Percentiles rank a stretch among this genome's conserved stretches.
Conservation (phyloP, 2,888 invertebrate species). For the Helleia helle region DNA sequence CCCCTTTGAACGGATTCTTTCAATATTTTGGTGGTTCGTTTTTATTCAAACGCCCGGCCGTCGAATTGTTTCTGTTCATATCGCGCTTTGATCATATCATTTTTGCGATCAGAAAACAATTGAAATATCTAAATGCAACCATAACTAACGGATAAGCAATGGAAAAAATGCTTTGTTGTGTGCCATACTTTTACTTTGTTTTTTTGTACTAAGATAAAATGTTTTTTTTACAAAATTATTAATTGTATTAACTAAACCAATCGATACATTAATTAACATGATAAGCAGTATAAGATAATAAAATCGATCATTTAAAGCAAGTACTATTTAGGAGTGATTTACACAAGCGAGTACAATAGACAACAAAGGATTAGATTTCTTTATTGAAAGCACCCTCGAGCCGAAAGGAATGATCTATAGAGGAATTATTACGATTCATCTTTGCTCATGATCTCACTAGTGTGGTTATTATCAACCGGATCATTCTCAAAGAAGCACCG, state of each 20-base stretch:
- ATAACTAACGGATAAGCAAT: no score
- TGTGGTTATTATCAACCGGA: constrained; percentile 53
- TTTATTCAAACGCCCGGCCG: constrained; percentile 67
- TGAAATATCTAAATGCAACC: no score
- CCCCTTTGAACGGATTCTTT: constrained; percentile 72
- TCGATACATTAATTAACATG: constrained; percentile 2
- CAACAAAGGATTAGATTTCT: constrained; percentile 51
- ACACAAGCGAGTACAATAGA: constrained; percentile 24
- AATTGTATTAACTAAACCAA: neutral
- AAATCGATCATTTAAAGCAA: neutral
- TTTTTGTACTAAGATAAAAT: no score
- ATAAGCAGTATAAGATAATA: constrained; percentile 1
- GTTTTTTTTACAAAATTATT: no score
- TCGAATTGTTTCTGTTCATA: constrained; percentile 67
- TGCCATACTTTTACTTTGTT: no score
- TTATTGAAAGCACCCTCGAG: constrained; percentile 41
- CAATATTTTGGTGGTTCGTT: constrained; percentile 70
- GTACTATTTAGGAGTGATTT: constrained; percentile 11
- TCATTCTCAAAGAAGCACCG: constrained; percentile 59
- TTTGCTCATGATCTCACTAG: constrained; percentile 45
- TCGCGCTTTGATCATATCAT: constrained; percentile 38
- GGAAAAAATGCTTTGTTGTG: no score
- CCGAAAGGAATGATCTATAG: constrained; percentile 63
- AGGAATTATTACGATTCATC: constrained; percentile 68
- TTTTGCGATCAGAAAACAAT: constrained; percentile 4